phyloP scores from a whole-genome alignment of 2,888 invertebrate genomes.

The Habroteleia sp. region DNA sequence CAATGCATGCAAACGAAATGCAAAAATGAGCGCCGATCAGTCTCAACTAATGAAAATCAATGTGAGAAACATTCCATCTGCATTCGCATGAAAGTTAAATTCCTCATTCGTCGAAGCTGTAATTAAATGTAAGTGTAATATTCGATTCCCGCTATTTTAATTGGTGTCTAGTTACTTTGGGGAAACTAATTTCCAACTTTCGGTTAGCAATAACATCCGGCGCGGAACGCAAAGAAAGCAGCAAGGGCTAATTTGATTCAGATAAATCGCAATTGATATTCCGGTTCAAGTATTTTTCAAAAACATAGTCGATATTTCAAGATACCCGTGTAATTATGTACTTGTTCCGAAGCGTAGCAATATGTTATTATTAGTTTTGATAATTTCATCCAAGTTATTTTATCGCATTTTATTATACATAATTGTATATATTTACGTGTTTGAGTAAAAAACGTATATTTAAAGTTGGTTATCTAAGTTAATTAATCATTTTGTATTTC shows the following conservation, averaged over 20 bases:
- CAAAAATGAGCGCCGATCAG: conserved; percentile 45
- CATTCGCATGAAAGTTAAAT: conserved; percentile 45
- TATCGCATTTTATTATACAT: too few relatives aligned
- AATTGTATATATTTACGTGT: too few relatives aligned
- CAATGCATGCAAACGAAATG: conserved; percentile 43
- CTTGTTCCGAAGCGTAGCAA: too few relatives aligned
- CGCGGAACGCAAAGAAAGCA: conserved; percentile 24
- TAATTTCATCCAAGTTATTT: too few relatives aligned
- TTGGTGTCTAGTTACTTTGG: conserved; percentile 41
- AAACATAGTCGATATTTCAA: too few relatives aligned
- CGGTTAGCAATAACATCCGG: conserved; percentile 42
- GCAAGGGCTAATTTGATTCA: conserved; percentile 26
- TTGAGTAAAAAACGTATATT: too few relatives aligned
- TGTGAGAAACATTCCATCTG: conserved; percentile 52
- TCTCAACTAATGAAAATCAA: conserved; percentile 45
- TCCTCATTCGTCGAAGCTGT: conserved; percentile 41
- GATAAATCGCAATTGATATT: conserved; percentile 9
- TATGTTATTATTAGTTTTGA: too few relatives aligned
- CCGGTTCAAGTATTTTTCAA: too few relatives aligned
- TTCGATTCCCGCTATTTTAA: conserved; percentile 46
- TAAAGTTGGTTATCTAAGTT: too few relatives aligned
- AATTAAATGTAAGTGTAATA: conserved; percentile 57
- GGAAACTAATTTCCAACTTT: conserved; percentile 58
- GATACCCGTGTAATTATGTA: too few relatives aligned
- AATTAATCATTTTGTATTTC: too few relatives aligned